A percentile compares a stretch with the other conserved stretches of the same genome.
These are phyloP conservation scores for Daboia siamensis DNA, from an alignment of 2,113 vertebrate genomes.

Conservation along the genomic window DNA sequence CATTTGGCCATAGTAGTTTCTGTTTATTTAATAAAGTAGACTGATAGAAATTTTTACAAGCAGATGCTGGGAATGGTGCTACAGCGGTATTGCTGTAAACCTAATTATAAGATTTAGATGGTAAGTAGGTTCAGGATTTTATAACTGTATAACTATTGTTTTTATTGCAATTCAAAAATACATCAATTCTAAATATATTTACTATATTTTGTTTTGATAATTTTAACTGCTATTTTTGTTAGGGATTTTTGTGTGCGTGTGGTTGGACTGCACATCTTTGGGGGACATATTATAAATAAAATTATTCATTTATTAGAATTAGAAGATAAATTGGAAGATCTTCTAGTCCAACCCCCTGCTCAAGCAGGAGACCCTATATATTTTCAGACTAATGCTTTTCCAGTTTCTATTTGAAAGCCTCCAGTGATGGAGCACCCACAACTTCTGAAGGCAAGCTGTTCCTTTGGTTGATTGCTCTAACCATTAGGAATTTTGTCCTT, in stretches of 20 bases:
- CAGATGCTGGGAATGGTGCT: neutral
- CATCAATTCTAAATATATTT: neutral
- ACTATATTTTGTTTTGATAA: neutral
- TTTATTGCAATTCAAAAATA: neutral
- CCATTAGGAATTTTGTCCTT: neutral
- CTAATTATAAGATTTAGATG: neutral
- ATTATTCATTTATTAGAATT: neutral
- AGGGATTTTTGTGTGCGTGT: neutral
- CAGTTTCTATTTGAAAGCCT: neutral
- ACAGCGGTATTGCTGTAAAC: neutral
- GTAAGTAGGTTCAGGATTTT: neutral
- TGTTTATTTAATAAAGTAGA: neutral
- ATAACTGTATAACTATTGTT: neutral
- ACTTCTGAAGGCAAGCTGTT: neutral
- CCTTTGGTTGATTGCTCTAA: neutral
- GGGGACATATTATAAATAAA: neutral
- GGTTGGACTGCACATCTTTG: neutral
- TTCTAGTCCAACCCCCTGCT: neutral
- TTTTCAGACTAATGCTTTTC: neutral
- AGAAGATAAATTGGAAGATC: neutral
- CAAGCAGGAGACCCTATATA: too few relatives aligned
- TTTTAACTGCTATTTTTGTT: neutral
- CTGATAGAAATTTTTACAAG: neutral
- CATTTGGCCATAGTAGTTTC: neutral
- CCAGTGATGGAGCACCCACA: neutral